Evolutionary conservation across 2,113 vertebrate genomes (phyloP).

Genomic region (Colistium nudipinnis): DNA sequence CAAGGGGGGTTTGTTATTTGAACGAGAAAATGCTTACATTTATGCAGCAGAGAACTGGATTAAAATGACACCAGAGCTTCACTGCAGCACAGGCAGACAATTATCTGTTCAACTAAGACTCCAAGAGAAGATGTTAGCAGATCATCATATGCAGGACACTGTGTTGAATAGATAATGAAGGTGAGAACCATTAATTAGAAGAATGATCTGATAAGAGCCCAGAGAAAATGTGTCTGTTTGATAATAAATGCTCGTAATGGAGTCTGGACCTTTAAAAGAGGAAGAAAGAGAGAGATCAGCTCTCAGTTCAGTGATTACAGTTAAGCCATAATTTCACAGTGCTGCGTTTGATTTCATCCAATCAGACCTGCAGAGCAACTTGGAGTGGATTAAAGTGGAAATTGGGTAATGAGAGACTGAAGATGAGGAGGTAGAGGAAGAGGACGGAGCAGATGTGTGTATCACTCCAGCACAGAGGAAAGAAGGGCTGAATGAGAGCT

Average conservation of each 20-base stretch:
- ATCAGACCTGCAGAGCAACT: conserved; percentile 24
- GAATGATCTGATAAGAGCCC: no score
- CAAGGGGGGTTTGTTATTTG: background rate
- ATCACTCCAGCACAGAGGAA: conserved; percentile 1
- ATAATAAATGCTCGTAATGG: conserved; percentile 26
- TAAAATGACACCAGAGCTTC: no score
- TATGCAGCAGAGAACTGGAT: background rate
- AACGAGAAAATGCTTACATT: conserved; percentile 6
- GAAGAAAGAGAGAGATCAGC: conserved; percentile 2
- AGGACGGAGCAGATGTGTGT: background rate
- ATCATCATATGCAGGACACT: background rate
- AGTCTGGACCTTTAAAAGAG: background rate
- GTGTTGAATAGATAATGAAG: conserved; percentile 1
- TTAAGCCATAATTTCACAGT: conserved; percentile 22
- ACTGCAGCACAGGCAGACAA: no score
- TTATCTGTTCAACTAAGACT: conserved; percentile 18
- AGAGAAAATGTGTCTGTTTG: background rate
- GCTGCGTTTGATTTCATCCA: conserved; percentile 16
- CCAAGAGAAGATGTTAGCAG: conserved; percentile 16
- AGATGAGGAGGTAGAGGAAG: background rate
- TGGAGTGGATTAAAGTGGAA: conserved; percentile 29
- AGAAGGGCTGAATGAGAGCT: conserved; percentile 23
- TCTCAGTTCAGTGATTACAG: conserved; percentile 23
- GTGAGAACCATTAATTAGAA: background rate
- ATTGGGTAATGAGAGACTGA: conserved; percentile 19